Conservation (phyloP, 1,140 invertebrate genomes). For the Mylabris phalerata region DNA sequence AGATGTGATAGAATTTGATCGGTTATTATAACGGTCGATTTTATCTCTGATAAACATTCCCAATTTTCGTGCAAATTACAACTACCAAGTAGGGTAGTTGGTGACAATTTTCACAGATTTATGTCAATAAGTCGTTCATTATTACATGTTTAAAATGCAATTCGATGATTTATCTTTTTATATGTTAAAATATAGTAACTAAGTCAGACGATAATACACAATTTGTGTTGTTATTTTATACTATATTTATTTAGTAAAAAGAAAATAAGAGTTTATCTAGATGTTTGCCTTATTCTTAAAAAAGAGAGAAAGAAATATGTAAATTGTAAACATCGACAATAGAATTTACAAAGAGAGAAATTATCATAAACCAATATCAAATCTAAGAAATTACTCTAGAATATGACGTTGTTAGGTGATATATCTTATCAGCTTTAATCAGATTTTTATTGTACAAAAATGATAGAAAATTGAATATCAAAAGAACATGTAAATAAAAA, state of each 20-base stretch:
- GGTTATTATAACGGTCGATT: conserved; percentile 1
- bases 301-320: conserved; percentile 2
- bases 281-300: conserved; percentile 15
- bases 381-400: conserved; percentile 1
- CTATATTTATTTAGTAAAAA: conserved; percentile 11
- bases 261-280: conserved; percentile 8
- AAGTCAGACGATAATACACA: neutral
- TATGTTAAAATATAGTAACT: conserved; percentile 3
- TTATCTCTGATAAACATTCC: conserved; percentile 12
- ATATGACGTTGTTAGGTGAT: conserved; percentile 6
- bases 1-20: neutral
- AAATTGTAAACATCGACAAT: conserved; percentile 24
- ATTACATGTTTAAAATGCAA: conserved; percentile 2
- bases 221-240: conserved; percentile 11
- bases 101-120: conserved; percentile 3
- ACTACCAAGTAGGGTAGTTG: neutral
- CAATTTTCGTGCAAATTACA: conserved; percentile 13
- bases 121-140: conserved; percentile 5
- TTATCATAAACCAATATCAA: conserved; percentile 11
- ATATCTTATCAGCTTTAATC: conserved; percentile 32
- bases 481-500: conserved; percentile 24
- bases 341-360: conserved; percentile 10
- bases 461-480: conserved; percentile 18
- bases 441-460: conserved; percentile 34
- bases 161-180: conserved; percentile 12